Conservation (phyloP, 2,888 invertebrate genomes). For the Nomada goodeniana region DNA sequence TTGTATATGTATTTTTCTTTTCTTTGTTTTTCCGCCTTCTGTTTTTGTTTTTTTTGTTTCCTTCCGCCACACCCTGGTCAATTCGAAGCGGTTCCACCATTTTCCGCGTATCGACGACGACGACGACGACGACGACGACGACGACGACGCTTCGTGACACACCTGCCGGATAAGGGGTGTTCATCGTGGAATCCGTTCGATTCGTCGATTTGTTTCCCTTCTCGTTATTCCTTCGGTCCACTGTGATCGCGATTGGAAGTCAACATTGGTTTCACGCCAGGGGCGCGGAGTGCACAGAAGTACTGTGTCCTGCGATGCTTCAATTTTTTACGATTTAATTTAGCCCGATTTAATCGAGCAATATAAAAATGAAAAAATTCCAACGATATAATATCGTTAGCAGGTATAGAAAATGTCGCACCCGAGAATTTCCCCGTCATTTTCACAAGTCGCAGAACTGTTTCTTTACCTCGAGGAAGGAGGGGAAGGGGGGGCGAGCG, state of each 20-base stretch:
- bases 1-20: background rate
- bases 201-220: background rate
- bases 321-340: no score
- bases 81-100: slow-evolving; percentile 44
- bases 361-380: no score
- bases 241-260: no score
- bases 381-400: no score
- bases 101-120: slow-evolving; percentile 39
- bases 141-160: slow-evolving; percentile 38
- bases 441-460: no score
- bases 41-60: background rate
- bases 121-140: slow-evolving; percentile 2
- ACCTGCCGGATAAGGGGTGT: slow-evolving; percentile 40
- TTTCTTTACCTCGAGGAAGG: no score
- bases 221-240: background rate
- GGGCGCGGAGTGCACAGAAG: no score
- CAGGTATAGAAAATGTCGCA: no score
- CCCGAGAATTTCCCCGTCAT: no score
- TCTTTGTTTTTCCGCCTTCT: background rate
- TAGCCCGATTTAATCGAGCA: no score
- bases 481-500: background rate
- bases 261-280: no score
- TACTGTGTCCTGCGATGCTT: no score
- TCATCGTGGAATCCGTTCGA: background rate
- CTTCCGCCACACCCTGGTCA: slow-evolving; percentile 28